phyloP scores from a whole-genome alignment of 2,888 invertebrate genomes.

The Trichogramma evanescens region DNA sequence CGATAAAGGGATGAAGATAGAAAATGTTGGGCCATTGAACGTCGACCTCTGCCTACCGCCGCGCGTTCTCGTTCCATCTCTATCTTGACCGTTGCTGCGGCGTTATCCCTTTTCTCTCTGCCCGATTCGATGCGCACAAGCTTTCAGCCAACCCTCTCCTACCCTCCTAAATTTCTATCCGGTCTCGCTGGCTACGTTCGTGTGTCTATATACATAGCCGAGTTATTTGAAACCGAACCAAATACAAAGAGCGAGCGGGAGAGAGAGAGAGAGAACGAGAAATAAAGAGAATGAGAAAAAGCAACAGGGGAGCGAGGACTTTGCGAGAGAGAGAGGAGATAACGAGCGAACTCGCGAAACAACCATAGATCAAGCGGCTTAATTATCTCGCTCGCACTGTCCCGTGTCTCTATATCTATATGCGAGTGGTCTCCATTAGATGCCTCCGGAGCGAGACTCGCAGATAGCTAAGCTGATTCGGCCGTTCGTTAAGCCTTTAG shows the following conservation, averaged over 20 bases:
- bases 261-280: not conserved
- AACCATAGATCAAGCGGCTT: constrained; percentile 47
- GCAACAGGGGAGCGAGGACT: constrained; percentile 6
- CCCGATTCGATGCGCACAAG: not conserved
- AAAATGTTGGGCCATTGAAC: constrained; percentile 46
- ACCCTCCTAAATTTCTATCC: constrained; percentile 12
- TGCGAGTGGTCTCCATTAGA: constrained; percentile 1
- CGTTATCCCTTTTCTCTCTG: constrained; percentile 2
- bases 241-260: constrained; percentile 20
- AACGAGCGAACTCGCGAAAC: constrained; percentile 49
- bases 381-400: constrained; percentile 46
- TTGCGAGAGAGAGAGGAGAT: constrained; percentile 38
- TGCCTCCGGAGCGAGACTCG: not conserved
- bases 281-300: constrained; percentile 23
- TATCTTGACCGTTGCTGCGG: constrained; percentile 24
- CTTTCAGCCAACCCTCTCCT: not conserved
- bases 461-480: constrained; percentile 18
- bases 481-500: constrained; percentile 21
- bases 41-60: constrained; percentile 39
- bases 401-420: constrained; percentile 25
- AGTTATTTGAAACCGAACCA: constrained; percentile 18
- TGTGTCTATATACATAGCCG: constrained; percentile 27
- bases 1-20: constrained; percentile 40
- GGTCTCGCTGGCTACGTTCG: constrained; percentile 19
- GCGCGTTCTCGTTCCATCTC: constrained; percentile 16